A percentile compares a stretch with the other conserved stretches of the same genome.
Conservation (phyloP, 2,888 invertebrate genomes). For the Diarsia rubi region DNA sequence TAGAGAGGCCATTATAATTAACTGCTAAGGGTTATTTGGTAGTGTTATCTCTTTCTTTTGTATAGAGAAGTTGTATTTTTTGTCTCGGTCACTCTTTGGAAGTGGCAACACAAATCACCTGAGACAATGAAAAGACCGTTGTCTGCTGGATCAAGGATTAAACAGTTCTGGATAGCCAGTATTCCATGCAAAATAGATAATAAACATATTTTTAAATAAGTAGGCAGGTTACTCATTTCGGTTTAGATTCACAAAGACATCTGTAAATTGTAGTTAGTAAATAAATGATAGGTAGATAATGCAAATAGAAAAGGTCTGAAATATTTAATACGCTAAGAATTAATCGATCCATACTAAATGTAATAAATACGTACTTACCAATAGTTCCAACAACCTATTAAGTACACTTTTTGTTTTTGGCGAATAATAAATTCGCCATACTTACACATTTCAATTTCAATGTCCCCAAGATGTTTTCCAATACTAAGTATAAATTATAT, state of each 20-base stretch:
- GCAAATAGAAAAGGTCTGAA: too few relatives aligned
- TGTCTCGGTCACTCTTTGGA: constrained; percentile 65
- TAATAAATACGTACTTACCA: neutral
- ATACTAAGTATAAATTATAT: too few relatives aligned
- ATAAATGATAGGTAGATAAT: too few relatives aligned
- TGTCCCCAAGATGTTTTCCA: neutral
- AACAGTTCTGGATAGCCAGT: constrained; percentile 53
- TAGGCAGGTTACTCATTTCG: neutral
- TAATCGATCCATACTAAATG: neutral
- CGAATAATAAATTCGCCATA: too few relatives aligned
- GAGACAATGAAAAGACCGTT: constrained; percentile 84
- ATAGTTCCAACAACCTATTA: too few relatives aligned
- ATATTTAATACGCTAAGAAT: neutral
- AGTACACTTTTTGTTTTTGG: neutral
- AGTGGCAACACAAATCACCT: constrained; percentile 82
- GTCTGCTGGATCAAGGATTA: constrained; percentile 65
- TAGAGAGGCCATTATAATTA: constrained; percentile 84
- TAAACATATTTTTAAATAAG: neutral
- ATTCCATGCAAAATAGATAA: neutral
- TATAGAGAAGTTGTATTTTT: constrained; percentile 55
- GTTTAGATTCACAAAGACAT: too few relatives aligned
- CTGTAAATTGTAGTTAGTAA: too few relatives aligned
- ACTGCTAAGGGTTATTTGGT: constrained; percentile 72
- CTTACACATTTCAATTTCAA: too few relatives aligned
- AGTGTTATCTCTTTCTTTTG: constrained; percentile 68